Percentiles rank a stretch among this genome's conserved stretches.
These are phyloP conservation scores for Panopea generosa DNA, from an alignment of 2,888 invertebrate species.

Conservation along the genomic window DNA sequence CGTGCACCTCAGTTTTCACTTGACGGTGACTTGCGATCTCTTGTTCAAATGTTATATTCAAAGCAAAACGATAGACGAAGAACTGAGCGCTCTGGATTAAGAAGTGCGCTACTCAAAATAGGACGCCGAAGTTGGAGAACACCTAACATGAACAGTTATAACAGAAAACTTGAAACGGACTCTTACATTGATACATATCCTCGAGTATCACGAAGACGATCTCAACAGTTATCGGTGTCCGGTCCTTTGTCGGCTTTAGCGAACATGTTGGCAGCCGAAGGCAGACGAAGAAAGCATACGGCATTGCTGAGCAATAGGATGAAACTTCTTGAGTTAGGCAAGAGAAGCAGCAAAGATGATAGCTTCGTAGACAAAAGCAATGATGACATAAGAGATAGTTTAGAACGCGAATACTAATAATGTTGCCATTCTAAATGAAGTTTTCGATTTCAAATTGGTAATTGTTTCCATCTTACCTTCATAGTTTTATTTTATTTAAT, in stretches of 20 bases:
- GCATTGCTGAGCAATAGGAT: conserved; percentile 57
- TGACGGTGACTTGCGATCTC: conserved; percentile 53
- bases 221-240: conserved; percentile 62
- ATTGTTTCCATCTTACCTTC: too few relatives aligned
- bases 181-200: not conserved
- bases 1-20: conserved; percentile 43
- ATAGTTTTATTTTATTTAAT: too few relatives aligned
- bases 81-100: conserved; percentile 16
- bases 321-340: conserved; percentile 61
- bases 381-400: too few relatives aligned
- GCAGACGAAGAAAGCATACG: conserved; percentile 49
- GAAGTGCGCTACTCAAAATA: conserved; percentile 27
- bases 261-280: conserved; percentile 65
- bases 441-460: too few relatives aligned
- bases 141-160: conserved; percentile 6
- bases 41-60: conserved; percentile 56
- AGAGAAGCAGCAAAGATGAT: conserved; percentile 28
- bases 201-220: conserved; percentile 25
- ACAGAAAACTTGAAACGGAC: not conserved
- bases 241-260: conserved; percentile 65
- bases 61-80: conserved; percentile 30
- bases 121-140: conserved; percentile 49
- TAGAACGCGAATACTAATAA: too few relatives aligned
- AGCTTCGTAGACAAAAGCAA: too few relatives aligned
- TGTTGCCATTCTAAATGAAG: too few relatives aligned